Evolutionary conservation across 2,113 vertebrate species (phyloP), one percentile per base, ranked within the genome.

Genomic region (Diphyllodes magnificus): DNA sequence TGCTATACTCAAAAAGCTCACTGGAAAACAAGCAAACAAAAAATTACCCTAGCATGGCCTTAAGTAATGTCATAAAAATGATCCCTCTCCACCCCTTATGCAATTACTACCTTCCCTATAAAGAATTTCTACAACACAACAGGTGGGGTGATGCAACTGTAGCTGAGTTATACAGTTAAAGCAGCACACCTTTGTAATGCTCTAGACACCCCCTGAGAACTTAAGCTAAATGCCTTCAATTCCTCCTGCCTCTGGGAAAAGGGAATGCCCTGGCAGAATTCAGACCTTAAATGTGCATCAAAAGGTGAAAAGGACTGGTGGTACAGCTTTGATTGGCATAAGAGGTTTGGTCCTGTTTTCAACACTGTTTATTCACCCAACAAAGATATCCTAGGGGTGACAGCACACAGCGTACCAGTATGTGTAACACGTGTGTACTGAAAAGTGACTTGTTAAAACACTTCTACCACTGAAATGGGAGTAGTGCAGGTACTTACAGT

Each of bases 391-490:
- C 33, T 27, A 2, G 31, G 27, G 35, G 22, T 86, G 40, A 53
- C 8, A 27, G 17, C n/a, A 44, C 35, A 22, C 12, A 22, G 6
- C 57, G 7, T 50, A 54, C n/a, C 82, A 31, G 47, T 31, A 21
- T 1, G 6, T 20, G 19, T 5, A 45, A 53, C 13, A 2, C 5
- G 3, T 33, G 5, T 7, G 3, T 33, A n/a, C 6, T 30, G 35
- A 27, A 10, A 35, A 53, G 33, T 42, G 63, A 56, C 15, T 27
- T 68, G 42, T 12, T 60, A 21, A 5, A 50, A 59, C 56, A 30
- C 51, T 50, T 81, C 63, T 44, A 3, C 42, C 27, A 28, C 33
- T 45, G n/a, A 57, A 65, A 19, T n/a, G 49, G 59, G 11, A 47
- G 23, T 22, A 45, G 27, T 1, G 1, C 37, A 50, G 13, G 27